Evolutionary conservation across 2,113 vertebrate species (phyloP).

Genomic region (Lamprologus callipterus): DNA sequence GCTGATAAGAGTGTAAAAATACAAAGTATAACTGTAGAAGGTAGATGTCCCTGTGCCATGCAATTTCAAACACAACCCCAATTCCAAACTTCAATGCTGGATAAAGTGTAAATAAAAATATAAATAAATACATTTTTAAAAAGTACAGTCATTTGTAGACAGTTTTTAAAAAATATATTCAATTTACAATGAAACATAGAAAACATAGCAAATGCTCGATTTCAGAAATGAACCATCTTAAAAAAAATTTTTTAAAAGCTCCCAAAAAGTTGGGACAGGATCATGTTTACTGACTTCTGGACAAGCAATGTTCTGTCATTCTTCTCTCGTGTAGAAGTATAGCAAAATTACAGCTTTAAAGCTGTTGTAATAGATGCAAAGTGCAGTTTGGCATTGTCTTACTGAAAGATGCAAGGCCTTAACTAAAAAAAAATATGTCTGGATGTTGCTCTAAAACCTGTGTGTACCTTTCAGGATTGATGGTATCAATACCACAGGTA

Average conservation of each 20-base stretch:
- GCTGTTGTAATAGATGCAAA: neutral
- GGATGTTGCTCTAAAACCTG: neutral
- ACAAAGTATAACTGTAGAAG: neutral
- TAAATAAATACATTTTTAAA: neutral
- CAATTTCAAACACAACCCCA: neutral
- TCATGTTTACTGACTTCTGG: neutral
- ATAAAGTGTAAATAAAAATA: neutral
- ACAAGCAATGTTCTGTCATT: neutral
- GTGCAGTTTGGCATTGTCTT: neutral
- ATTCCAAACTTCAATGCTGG: neutral
- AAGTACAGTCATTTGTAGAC: neutral
- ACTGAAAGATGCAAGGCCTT: neutral
- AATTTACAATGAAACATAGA: neutral
- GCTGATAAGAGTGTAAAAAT: neutral
- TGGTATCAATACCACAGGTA: neutral
- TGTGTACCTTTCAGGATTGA: neutral
- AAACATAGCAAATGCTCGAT: neutral
- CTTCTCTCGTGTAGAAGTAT: neutral
- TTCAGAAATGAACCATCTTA: neutral
- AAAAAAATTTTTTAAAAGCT: rapidly evolving
- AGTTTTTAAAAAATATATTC: neutral
- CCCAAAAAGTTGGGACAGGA: neutral
- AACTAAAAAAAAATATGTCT: neutral
- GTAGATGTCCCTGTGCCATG: neutral
- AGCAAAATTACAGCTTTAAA: neutral